Conservation (phyloP, 2,113 vertebrate genomes). For the Nothocercus nigrocapillus region DNA sequence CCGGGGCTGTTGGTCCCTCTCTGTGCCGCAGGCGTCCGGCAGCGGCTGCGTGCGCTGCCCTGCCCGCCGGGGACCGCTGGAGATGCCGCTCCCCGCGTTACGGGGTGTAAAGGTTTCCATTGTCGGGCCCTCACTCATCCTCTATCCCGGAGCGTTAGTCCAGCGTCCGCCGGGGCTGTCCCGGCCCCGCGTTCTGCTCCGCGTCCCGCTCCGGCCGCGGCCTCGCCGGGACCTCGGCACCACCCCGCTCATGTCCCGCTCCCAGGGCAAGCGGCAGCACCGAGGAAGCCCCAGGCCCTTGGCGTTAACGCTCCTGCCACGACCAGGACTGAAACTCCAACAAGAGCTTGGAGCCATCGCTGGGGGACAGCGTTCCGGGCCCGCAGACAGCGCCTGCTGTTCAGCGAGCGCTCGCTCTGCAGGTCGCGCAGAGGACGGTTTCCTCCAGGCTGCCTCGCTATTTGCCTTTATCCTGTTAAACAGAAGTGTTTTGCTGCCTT, state of each 20-base stretch:
- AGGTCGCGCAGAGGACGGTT: neutral
- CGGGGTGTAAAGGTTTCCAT: neutral
- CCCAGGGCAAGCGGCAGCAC: too few relatives aligned
- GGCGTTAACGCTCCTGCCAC: neutral
- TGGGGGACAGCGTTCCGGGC: neutral
- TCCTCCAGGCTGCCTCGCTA: neutral
- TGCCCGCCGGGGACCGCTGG: too few relatives aligned
- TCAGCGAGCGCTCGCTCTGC: neutral
- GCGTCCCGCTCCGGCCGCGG: too few relatives aligned
- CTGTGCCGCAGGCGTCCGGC: too few relatives aligned
- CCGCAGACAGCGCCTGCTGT: too few relatives aligned
- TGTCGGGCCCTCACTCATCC: neutral
- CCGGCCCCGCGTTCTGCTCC: too few relatives aligned
- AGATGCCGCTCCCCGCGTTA: too few relatives aligned
- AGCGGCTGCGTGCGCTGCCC: too few relatives aligned
- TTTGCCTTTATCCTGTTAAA: neutral
- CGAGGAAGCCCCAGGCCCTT: too few relatives aligned
- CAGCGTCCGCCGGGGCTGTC: neutral
- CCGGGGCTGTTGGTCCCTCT: too few relatives aligned
- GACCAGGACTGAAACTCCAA: neutral
- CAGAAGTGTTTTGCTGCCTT: neutral
- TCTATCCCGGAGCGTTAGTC: neutral
- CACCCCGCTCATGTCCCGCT: too few relatives aligned
- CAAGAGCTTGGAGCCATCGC: neutral
- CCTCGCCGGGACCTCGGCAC: too few relatives aligned